Base-by-base conservation (phyloP, 2,888 invertebrate species). In the Tenthredo mesomela region DNA sequence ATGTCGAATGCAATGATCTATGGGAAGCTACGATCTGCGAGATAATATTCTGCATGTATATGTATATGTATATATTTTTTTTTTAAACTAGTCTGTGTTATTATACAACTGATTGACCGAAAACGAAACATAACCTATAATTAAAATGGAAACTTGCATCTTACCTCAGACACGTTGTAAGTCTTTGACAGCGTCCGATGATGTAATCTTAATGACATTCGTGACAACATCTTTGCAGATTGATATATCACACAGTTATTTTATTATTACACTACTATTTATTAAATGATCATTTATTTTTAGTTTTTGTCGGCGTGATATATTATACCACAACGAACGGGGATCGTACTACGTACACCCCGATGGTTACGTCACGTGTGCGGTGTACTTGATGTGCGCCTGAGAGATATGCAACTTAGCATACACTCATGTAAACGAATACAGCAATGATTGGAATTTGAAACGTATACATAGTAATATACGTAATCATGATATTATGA, bases 171-270 rank as follows among this genome's bases (percentile, higher is more conserved):
- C 40, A 84, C 85, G 33, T 78, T 43, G 21, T 85, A 89, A 86
- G 87, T 85, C 73, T 86, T 89, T 83, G 89, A 71, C 67, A 90
- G 54, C 10, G 86, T 70, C 58, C 86, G 88, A 54, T 86, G 87
- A 21, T 86, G 80, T 33, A 87, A 47, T 29, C 86, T 88, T 70
- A 87, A 6, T 10, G 88, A 87, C 15, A 87, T 86, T 80, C 91
- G 88, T 9, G 87, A 88, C 50, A 92, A 88, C 92, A 92, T 92
- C 82, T 84, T 87, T 33, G n/a, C 29, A 18, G 71, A 18, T n/a
- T 21, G 9, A 73, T 73, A 21, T n/a, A 40, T 37, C 7, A 21
- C 71, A 12, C 1, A 12, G n/a, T 43, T 43, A 43, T 43, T 40
- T 43, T 73, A 43, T 73, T 43, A n/a, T 43, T 10, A n/a, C 0